Conservation (phyloP, 2,113 vertebrate genomes). For the cat (Felis catus) region F.catus_Fca126_mat1.0 CM031423.1:7524001-7524500, state of each 20-base stretch:
- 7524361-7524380: not conserved
- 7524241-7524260: not conserved
- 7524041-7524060: not conserved
- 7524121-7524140: constrained; percentile 66
- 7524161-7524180: constrained; percentile 72
- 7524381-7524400: not conserved
- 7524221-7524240: not conserved
- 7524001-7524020: not conserved
- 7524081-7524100: constrained; percentile 17
- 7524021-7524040: not conserved
- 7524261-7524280: not conserved
- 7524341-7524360: not conserved
- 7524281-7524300: not conserved
- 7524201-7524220: not conserved
- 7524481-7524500: not conserved
- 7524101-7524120: constrained; percentile 41
- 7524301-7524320: rapidly evolving
- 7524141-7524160: constrained; percentile 63
- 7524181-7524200: constrained; percentile 35
- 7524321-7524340: rapidly evolving
- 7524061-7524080: not conserved
- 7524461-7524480: not conserved
- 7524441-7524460: not conserved
- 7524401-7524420: rapidly evolving
- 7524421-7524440: not conserved